phyloP scores from a whole-genome alignment of 2,888 invertebrate species.

The Phalera bucephala region DNA sequence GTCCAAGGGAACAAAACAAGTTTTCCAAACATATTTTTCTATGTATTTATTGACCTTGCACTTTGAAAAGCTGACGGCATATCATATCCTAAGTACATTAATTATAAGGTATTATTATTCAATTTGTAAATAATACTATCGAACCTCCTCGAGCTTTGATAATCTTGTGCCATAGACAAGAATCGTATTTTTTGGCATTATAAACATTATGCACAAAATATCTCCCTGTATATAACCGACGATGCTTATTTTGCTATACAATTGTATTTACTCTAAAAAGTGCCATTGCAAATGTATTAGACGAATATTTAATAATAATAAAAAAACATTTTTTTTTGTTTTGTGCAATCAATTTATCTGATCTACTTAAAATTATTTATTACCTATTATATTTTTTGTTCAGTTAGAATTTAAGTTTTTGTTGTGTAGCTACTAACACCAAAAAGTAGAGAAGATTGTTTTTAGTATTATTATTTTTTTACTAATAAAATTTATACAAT shows the following conservation, averaged over 20 bases:
- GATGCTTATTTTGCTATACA: slow-evolving; percentile 59
- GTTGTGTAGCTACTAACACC: slow-evolving; percentile 78
- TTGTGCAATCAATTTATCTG: slow-evolving; percentile 59
- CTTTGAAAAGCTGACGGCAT: not conserved
- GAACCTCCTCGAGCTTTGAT: slow-evolving; percentile 60
- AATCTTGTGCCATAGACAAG: slow-evolving; percentile 68
- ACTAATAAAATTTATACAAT: slow-evolving; percentile 52
- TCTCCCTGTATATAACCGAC: slow-evolving; percentile 41
- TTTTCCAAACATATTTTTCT: too few species aligned
- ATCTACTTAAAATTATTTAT: slow-evolving; percentile 71
- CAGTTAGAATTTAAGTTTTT: slow-evolving; percentile 50
- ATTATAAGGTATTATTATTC: too few species aligned
- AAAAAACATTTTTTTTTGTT: slow-evolving; percentile 35
- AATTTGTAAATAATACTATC: slow-evolving; percentile 66
- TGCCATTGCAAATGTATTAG: slow-evolving; percentile 59
- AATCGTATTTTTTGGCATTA: slow-evolving; percentile 42
- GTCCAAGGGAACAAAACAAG: too few species aligned
- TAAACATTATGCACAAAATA: slow-evolving; percentile 42
- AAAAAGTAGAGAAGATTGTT: slow-evolving; percentile 68
- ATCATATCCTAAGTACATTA: too few species aligned
- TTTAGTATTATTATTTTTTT: slow-evolving; percentile 62
- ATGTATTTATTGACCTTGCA: too few species aligned
- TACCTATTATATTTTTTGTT: slow-evolving; percentile 56
- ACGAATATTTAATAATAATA: slow-evolving; percentile 24
- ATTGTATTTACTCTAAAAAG: slow-evolving; percentile 61